phyloP scores from a whole-genome alignment of 2,797 vertebrate genomes.

The Lemur catta region DNA sequence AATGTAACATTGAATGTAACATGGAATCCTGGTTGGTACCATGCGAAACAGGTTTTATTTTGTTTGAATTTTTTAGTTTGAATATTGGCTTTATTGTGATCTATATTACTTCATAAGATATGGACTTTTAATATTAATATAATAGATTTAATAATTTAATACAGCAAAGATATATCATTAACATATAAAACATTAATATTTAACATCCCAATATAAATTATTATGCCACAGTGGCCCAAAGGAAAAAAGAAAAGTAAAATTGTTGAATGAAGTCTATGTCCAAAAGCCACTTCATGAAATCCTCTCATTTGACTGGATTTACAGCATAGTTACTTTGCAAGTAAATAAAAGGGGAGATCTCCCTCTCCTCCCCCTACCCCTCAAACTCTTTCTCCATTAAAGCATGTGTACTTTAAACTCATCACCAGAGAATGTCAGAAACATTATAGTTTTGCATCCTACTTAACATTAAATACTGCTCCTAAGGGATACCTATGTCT shows the following conservation, averaged over 20 bases:
- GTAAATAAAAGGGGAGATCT: neutral
- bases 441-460: neutral
- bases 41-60: neutral
- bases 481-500: neutral
- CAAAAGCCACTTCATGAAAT: neutral
- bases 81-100: neutral
- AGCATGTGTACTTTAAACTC: neutral
- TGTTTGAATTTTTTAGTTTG: neutral
- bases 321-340: neutral
- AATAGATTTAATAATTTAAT: conserved; percentile 42
- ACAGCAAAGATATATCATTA: neutral
- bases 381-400: neutral
- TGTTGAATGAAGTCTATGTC: neutral
- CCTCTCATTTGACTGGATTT: neutral
- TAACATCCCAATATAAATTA: neutral
- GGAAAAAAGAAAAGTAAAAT: neutral
- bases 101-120: neutral
- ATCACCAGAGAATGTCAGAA: neutral
- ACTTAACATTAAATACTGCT: neutral
- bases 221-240: neutral
- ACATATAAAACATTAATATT: conserved; percentile 20
- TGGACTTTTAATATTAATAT: neutral
- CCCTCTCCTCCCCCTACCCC: neutral
- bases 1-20: neutral
- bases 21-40: too few relatives aligned